Percentiles rank a stretch among this genome's conserved stretches.
Conservation (phyloP, 2,888 invertebrate genomes). For the Seira sanloemensis region DNA sequence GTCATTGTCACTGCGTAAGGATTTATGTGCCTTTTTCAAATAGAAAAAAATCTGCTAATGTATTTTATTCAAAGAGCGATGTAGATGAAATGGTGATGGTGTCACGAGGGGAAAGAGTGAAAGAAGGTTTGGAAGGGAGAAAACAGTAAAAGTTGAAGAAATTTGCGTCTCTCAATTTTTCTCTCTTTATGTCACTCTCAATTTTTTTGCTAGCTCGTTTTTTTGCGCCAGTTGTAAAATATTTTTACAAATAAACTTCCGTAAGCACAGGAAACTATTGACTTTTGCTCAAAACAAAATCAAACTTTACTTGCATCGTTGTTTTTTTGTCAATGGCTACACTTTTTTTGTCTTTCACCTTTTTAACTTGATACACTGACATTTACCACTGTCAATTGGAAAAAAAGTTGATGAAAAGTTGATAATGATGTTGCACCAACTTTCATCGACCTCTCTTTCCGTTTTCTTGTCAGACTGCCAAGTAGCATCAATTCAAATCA, state of each 20-base stretch:
- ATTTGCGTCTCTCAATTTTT: conserved; percentile 16
- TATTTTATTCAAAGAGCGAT: not conserved
- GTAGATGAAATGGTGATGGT: conserved; percentile 14
- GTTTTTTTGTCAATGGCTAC: not conserved
- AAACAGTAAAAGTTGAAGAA: not conserved
- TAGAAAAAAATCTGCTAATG: not conserved
- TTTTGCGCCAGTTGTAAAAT: not conserved
- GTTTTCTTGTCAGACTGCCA: too few species aligned
- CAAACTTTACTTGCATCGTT: not conserved
- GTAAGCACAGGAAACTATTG: not conserved
- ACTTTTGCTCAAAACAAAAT: not conserved
- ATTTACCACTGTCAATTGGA: too few species aligned
- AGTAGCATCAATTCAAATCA: too few species aligned
- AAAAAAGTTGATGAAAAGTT: too few species aligned
- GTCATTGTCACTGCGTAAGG: conserved; percentile 58
- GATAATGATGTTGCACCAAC: too few species aligned
- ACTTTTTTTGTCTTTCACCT: not conserved
- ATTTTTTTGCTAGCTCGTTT: not conserved
- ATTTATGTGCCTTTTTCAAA: conserved; percentile 22
- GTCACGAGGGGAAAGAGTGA: conserved; percentile 7
- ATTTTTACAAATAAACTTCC: not conserved
- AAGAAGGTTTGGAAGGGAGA: not conserved
- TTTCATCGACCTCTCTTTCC: too few species aligned
- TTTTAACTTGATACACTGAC: too few species aligned
- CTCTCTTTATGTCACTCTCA: conserved; percentile 21